Percentiles rank a stretch among this genome's conserved stretches.
Evolutionary conservation across 2,888 invertebrate species (phyloP).

Genomic region (Leistus spinibarbis): DNA sequence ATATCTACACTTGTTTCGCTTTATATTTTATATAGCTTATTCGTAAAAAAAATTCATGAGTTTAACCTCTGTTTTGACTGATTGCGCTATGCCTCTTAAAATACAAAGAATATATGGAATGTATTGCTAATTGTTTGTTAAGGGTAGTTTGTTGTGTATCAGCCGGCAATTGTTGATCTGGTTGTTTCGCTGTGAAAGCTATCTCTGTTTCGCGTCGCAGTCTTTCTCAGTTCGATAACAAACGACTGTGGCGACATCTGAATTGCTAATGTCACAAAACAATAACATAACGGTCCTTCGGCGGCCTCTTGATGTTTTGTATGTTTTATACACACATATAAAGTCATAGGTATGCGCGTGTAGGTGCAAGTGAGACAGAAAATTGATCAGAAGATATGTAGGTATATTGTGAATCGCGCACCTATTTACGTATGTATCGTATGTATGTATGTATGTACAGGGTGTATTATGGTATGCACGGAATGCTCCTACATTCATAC

Average conservation of each 20-base stretch:
- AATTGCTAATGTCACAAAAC: constrained; percentile 42
- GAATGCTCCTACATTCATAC: not conserved
- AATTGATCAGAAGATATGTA: not conserved
- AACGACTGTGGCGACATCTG: constrained; percentile 40
- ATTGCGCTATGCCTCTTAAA: no score
- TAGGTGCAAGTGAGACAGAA: not conserved
- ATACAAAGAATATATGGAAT: no score
- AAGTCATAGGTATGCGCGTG: not conserved
- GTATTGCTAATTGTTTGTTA: no score
- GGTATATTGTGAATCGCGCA: not conserved
- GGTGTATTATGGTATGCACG: not conserved
- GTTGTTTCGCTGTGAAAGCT: not conserved
- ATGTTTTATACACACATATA: constrained; percentile 21
- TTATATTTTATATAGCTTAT: no score
- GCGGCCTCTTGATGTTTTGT: constrained; percentile 40
- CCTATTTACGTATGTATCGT: not conserved
- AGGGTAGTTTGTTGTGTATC: not conserved
- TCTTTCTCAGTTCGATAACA: constrained; percentile 23
- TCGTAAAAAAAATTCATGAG: no score
- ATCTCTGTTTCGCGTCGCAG: constrained; percentile 16
- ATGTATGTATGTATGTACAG: not conserved
- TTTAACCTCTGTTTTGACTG: no score
- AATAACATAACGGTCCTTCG: constrained; percentile 41
- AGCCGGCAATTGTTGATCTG: not conserved
- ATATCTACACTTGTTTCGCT: no score